phyloP scores from a whole-genome alignment of 2,797 vertebrate species.

The Gadopsis marmoratus region DNA sequence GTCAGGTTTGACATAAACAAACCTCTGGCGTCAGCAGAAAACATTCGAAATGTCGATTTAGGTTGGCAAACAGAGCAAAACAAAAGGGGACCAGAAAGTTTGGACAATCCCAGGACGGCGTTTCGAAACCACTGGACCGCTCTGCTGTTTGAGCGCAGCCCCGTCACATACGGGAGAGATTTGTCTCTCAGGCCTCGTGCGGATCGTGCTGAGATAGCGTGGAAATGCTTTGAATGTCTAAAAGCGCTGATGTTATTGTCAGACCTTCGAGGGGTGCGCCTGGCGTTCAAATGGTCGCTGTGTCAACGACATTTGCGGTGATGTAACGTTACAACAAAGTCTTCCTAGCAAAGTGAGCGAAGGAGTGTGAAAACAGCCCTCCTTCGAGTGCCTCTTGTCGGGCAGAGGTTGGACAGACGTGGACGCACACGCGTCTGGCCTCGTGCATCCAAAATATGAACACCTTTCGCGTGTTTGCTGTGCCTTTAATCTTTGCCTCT shows the following conservation, averaged over 20 bases:
- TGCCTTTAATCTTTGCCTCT: neutral
- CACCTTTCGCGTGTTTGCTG: neutral
- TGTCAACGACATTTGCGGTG: neutral
- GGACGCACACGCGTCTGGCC: neutral
- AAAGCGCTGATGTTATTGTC: neutral
- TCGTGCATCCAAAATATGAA: neutral
- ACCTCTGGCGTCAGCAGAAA: neutral
- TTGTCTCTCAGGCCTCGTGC: too few species aligned
- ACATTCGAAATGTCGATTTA: neutral
- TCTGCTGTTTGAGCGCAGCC: slow-evolving; percentile 1
- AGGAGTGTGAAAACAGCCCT: neutral
- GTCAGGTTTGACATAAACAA: neutral
- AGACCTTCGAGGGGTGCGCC: neutral
- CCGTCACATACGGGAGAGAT: neutral
- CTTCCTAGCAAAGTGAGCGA: neutral
- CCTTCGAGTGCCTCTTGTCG: neutral
- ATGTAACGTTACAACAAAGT: too few species aligned
- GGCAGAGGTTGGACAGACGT: neutral
- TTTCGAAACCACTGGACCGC: neutral
- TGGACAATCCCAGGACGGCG: neutral
- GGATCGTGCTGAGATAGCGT: too few species aligned
- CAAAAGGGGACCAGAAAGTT: slow-evolving; percentile 20
- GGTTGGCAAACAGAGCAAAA: slow-evolving; percentile 18
- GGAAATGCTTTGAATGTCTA: slow-evolving; percentile 8
- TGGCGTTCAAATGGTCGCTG: neutral